Percentiles rank a stretch among this genome's conserved stretches.
Evolutionary conservation across 2,113 vertebrate genomes (phyloP).

Genomic region (Archilochus colubris): DNA sequence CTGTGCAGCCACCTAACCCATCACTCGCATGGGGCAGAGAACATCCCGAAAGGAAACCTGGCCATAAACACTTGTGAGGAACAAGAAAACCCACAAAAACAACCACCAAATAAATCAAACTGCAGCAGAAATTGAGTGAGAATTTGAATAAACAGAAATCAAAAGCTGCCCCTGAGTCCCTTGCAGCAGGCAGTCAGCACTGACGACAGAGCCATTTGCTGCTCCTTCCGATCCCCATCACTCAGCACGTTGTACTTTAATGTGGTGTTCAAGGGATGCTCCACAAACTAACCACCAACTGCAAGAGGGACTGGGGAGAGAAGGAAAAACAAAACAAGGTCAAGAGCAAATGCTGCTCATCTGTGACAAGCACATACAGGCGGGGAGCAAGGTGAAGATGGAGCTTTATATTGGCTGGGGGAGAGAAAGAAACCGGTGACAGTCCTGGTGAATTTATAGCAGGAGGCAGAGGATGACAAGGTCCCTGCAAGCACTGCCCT

Average conservation of each 20-base stretch:
- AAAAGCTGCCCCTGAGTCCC: background rate
- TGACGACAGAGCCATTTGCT: background rate
- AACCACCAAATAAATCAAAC: slow-evolving; percentile 9
- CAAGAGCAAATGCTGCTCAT: slow-evolving; percentile 1
- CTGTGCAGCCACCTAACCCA: background rate
- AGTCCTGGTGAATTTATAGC: slow-evolving; percentile 23
- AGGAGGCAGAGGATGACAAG: background rate
- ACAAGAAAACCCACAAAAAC: background rate
- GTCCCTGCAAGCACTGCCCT: background rate
- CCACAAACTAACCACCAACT: background rate
- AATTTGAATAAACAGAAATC: slow-evolving; percentile 13
- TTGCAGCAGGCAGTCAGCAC: background rate
- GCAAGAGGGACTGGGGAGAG: background rate
- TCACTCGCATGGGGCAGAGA: background rate
- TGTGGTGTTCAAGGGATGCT: background rate
- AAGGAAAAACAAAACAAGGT: background rate
- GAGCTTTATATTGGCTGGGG: background rate
- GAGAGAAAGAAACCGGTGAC: background rate
- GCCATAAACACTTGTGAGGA: background rate
- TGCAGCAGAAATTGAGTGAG: background rate
- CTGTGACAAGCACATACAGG: background rate
- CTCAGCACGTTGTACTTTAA: background rate
- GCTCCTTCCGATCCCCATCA: background rate
- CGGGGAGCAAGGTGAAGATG: background rate
- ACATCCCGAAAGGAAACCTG: background rate